Base-by-base conservation (phyloP, 1,140 invertebrate genomes). In the Calephelis nemesis region DNA sequence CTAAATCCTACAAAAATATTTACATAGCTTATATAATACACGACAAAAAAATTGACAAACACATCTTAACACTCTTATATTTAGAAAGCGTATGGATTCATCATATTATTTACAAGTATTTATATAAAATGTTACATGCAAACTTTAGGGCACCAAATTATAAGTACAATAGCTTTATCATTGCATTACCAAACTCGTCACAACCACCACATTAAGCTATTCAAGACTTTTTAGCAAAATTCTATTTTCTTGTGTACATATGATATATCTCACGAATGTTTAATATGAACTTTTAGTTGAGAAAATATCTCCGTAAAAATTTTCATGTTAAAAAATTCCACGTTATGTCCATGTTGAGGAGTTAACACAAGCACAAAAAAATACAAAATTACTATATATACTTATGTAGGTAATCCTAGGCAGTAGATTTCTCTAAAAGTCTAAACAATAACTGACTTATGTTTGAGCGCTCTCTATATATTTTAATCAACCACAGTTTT, bases 41-140 rank as follows among this genome's bases (percentile, higher is more conserved):
- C 84, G 81, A 85, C 83, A 71, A 81, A 86, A 85, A 88, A 91
- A 89, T 82, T 84, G 84, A 89, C 84, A 91, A 90, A 91, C 86
- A 89, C 85, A 87, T 88, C 74, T 73, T 82, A 85, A 87, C 82
- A 84, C 81, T 81, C 89, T 90, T 89, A 90, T 83, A 82, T 54
- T 87, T 90, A 83, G 78, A 90, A 91, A 91, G 87, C 87, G 87
- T 91, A 91, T 89, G 84, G 89, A 89, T 91, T 90, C 87, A 79
- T 90, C 76, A 52, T 91, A 87, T 90, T 86, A 83, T 79, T 82
- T 82, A 76, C 82, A 74, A 83, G 81, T 85, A 84, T 73, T 81
- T 81, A 69, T 81, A 82, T 77, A 45, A 42, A 58, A 60, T 81
- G 68, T 85, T 85, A 86, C 83, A 88, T 84, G 87, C 83, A 84